Evolutionary conservation across 2,113 vertebrate genomes (phyloP).

Genomic region (Equus przewalskii): DNA sequence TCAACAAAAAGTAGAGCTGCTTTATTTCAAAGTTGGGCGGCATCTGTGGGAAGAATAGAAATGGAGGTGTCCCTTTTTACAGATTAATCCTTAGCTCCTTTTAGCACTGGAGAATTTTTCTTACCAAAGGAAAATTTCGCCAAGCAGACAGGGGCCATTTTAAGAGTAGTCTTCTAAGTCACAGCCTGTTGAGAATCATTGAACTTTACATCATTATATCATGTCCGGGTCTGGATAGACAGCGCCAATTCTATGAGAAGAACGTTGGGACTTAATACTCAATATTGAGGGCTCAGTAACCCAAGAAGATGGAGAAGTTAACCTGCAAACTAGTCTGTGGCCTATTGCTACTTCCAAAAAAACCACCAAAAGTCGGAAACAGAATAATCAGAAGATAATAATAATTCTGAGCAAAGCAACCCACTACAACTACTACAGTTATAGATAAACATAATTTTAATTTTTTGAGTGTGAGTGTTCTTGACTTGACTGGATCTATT

Average conservation of each 20-base stretch:
- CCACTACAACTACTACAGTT: background rate
- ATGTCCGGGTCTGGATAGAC: background rate
- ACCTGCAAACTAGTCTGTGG: background rate
- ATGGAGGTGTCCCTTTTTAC: background rate
- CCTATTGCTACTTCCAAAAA: background rate
- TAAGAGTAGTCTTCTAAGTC: background rate
- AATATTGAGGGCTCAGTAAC: background rate
- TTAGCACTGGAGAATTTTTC: background rate
- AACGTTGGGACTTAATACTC: background rate
- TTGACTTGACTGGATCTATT: background rate
- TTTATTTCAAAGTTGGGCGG: slow-evolving; percentile 54
- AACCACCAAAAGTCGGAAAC: background rate
- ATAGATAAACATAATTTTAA: background rate
- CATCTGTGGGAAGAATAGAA: slow-evolving; percentile 54
- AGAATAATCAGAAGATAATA: background rate
- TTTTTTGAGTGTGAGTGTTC: background rate
- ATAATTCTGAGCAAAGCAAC: background rate
- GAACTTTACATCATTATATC: background rate
- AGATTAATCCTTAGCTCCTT: background rate
- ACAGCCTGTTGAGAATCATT: background rate
- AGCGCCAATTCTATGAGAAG: background rate
- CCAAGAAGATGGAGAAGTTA: background rate
- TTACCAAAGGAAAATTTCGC: slow-evolving; percentile 32
- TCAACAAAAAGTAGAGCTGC: slow-evolving; percentile 24
- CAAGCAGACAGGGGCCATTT: background rate